Base-by-base conservation (phyloP, 2,888 invertebrate species). In the Leucophora obtusa region DNA sequence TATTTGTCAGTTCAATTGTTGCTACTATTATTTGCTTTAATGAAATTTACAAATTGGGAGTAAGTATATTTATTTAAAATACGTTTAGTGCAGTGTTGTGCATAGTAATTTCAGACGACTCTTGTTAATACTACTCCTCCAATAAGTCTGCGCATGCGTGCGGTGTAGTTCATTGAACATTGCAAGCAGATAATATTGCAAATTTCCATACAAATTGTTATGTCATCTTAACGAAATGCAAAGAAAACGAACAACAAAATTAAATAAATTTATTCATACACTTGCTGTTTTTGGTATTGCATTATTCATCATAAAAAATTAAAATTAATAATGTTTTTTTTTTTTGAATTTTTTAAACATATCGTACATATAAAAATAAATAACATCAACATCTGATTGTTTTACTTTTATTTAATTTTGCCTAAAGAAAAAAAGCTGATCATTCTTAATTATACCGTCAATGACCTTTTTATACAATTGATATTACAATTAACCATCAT, bases 141-240 rank as follows among this genome's bases (percentile, higher is more conserved):
- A 33, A 65, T 11, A 35, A 14, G 38, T 14, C 24, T 59, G 75
- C 75, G 71, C 75, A 66, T 75, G 79, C 74, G 71, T 70, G 54
- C 28, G 28, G 4, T 62, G 69, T 56, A 79, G 79, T 79, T 80
- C 80, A 80, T 72, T 80, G 71, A 68, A 80, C 72, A 72, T 68
- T 76, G 56, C 76, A 63, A 63, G 24, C 79, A 69, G 58, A 70
- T 66, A 66, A 60, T 66, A 60, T 66, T 71, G 66, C 60, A 72
- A 71, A 72, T 78, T 72, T 72, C 50, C 78, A 72, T 78, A 78
- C 68, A 72, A 72, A 68, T 78, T 72, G 78, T 73, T 73, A 78
- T 78, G 68, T 73, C 78, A 73, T 68, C 68, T 78, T 24, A 56
- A 47, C 14, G n/a, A 47, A n/a, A 47, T 47, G 10, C 47, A 47